Conservation (phyloP, 2,888 invertebrate species). For the Cheilosia vernalis region DNA sequence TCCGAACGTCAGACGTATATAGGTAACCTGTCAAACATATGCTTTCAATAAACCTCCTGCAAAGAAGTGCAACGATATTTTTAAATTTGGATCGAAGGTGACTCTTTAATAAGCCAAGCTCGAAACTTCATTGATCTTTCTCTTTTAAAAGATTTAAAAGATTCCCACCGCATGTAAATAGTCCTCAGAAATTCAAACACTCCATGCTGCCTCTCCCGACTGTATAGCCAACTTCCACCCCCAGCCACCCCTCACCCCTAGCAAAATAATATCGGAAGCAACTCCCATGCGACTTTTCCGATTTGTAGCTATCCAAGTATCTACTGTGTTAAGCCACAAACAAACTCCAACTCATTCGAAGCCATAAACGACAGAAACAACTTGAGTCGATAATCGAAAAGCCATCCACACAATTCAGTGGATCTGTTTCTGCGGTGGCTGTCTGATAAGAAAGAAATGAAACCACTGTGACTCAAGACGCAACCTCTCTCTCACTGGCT, state of each 20-base stretch:
- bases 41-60: no score
- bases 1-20: no score
- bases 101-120: no score
- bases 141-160: no score
- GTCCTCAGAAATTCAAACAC: no score
- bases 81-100: no score
- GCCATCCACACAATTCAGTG: background rate
- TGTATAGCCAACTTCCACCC: background rate
- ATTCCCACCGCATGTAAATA: no score
- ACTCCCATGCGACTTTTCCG: conserved; percentile 8
- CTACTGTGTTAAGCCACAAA: background rate
- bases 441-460: background rate
- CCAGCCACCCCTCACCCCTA: background rate
- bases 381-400: background rate
- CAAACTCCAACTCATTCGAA: conserved; percentile 13
- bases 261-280: background rate
- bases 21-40: no score
- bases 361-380: conserved; percentile 5
- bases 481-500: background rate
- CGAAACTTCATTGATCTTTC: no score
- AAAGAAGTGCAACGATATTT: no score
- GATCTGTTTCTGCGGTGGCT: background rate
- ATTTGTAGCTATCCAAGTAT: background rate
- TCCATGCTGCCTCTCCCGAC: background rate
- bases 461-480: no score